Percentiles rank a stretch among this genome's conserved stretches.
Evolutionary conservation across 2,113 vertebrate genomes (phyloP).

Genomic region (Geococcyx californianus): DNA sequence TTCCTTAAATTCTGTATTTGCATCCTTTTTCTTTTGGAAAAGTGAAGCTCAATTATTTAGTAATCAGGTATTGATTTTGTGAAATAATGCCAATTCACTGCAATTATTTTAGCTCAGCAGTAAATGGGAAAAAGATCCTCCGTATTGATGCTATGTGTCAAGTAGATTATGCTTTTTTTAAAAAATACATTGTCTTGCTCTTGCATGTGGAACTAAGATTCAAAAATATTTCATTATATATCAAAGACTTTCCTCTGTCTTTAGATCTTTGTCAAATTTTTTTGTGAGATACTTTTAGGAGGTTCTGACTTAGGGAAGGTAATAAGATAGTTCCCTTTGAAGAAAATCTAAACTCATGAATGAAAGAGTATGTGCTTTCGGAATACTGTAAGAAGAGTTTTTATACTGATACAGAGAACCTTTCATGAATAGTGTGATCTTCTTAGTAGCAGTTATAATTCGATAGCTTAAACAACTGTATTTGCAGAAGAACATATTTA

Average conservation of each 20-base stretch:
- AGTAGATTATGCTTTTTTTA: neutral
- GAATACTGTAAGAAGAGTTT: constrained; percentile 18
- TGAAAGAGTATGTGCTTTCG: constrained; percentile 38
- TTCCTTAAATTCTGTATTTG: neutral
- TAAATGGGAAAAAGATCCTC: neutral
- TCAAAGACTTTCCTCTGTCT: constrained; percentile 45
- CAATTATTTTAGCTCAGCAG: neutral
- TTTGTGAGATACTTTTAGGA: constrained; percentile 44
- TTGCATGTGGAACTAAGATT: neutral
- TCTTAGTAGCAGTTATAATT: constrained; percentile 8
- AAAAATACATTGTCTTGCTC: constrained; percentile 29
- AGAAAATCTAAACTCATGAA: constrained; percentile 55
- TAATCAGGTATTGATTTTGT: neutral
- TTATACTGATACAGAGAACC: neutral
- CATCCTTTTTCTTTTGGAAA: neutral
- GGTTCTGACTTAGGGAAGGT: constrained; percentile 24
- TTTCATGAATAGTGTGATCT: neutral
- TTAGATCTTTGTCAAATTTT: constrained; percentile 65
- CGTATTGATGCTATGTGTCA: neutral
- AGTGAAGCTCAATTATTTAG: neutral
- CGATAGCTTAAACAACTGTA: constrained; percentile 25
- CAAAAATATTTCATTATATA: constrained; percentile 58
- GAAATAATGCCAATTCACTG: neutral
- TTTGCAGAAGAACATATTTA: neutral
- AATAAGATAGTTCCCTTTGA: constrained; percentile 51